Evolutionary conservation across 2,113 vertebrate genomes (phyloP).

Genomic region (Lontra canadensis): DNA sequence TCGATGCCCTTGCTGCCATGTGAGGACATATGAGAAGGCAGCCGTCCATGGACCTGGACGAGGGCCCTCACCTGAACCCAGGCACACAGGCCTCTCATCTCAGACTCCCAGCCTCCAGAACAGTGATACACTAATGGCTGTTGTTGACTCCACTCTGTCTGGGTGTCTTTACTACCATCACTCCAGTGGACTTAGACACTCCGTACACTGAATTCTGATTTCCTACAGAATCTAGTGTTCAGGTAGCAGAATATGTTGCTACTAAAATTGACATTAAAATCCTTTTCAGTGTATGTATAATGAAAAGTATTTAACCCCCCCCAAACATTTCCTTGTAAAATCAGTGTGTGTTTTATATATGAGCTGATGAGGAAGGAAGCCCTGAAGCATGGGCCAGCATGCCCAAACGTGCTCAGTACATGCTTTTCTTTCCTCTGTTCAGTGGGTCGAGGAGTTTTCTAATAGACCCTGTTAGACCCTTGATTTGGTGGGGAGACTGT

Average conservation of each 20-base stretch:
- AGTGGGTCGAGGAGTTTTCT: accelerated
- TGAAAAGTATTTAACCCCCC: neutral
- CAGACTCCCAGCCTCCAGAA: neutral
- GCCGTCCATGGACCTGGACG: accelerated
- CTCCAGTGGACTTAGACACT: neutral
- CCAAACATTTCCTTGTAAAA: neutral
- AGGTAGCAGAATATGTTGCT: neutral
- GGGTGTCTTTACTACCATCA: neutral
- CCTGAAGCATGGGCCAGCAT: accelerated
- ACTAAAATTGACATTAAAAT: neutral
- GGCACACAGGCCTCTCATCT: neutral
- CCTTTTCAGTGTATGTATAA: neutral
- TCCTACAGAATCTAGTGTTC: neutral
- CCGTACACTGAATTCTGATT: neutral
- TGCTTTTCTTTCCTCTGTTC: neutral
- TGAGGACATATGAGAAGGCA: neutral
- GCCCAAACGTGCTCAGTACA: accelerated
- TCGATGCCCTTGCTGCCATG: too few species aligned
- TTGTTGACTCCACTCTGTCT: neutral
- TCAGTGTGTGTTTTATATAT: accelerated
- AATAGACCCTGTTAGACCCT: too few species aligned
- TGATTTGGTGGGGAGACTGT: neutral
- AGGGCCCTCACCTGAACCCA: neutral
- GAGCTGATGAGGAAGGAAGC: neutral
- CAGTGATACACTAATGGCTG: accelerated